Percentiles rank a stretch among this genome's conserved stretches.
Evolutionary conservation across 1,140 invertebrate genomes (phyloP).

Genomic region (Limonius californicus): DNA sequence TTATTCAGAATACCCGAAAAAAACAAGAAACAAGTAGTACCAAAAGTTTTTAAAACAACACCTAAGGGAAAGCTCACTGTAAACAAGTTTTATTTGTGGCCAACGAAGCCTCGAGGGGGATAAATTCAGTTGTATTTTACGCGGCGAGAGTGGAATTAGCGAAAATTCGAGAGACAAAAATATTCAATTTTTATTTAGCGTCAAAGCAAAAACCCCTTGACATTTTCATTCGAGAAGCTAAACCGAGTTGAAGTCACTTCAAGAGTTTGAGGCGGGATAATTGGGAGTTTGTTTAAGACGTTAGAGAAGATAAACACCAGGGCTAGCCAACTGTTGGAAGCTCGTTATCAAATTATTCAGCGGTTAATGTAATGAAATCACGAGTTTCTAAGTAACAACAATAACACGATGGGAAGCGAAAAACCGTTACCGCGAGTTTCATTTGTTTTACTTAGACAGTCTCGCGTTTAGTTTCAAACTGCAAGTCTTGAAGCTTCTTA

Average conservation of each 20-base stretch:
- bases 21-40: neutral
- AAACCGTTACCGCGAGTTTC: slow-evolving; percentile 3
- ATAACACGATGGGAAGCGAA: slow-evolving; percentile 15
- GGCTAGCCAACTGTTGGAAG: slow-evolving; percentile 26
- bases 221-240: neutral
- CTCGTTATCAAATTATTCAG: slow-evolving; percentile 35
- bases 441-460: slow-evolving; percentile 9
- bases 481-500: neutral
- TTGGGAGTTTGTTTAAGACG: slow-evolving; percentile 30
- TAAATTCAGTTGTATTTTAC: slow-evolving; percentile 3
- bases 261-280: slow-evolving; percentile 22
- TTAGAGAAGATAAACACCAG: slow-evolving; percentile 33
- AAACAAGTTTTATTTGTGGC: slow-evolving; percentile 5
- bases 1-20: neutral
- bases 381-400: slow-evolving; percentile 27
- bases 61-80: slow-evolving; percentile 7
- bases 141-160: neutral
- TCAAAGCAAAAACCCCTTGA: neutral
- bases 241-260: neutral
- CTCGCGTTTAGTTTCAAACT: neutral
- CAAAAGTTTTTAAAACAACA: slow-evolving; percentile 6
- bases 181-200: slow-evolving; percentile 6
- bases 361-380: slow-evolving; percentile 32
- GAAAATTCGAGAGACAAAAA: neutral
- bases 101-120: neutral